phyloP scores from a whole-genome alignment of 2,113 vertebrate genomes.

The Laterallus jamaicensis region DNA sequence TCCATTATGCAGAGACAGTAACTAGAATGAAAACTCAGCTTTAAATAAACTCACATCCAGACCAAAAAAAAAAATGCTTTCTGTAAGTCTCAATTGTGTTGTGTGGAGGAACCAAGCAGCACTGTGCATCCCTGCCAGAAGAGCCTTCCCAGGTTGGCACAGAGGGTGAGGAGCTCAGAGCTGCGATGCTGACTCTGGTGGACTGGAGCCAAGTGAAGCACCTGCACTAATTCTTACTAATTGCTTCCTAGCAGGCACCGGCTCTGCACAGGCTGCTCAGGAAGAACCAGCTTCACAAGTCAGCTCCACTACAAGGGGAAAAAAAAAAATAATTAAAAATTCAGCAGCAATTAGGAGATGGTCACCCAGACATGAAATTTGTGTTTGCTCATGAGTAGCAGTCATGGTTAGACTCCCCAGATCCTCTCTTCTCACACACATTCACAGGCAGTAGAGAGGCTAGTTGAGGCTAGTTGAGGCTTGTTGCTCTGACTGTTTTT shows the following conservation, averaged over 20 bases:
- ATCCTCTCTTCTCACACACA: not conserved
- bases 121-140: not conserved
- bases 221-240: constrained; percentile 32
- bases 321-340: too few relatives aligned
- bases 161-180: not conserved
- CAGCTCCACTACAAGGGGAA: not conserved
- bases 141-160: not conserved
- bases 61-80: not conserved
- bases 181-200: not conserved
- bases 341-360: not conserved
- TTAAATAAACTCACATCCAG: not conserved
- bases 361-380: not conserved
- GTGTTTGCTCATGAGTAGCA: not conserved
- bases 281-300: not conserved
- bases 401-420: not conserved
- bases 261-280: not conserved
- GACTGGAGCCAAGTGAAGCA: not conserved
- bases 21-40: not conserved
- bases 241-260: not conserved
- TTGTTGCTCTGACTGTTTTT: not conserved
- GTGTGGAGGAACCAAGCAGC: not conserved
- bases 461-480: not conserved
- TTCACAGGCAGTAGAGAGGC: not conserved
- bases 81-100: not conserved
- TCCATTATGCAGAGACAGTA: not conserved